Conservation (phyloP, 2,888 invertebrate genomes). For the Oscheius onirici region DNA sequence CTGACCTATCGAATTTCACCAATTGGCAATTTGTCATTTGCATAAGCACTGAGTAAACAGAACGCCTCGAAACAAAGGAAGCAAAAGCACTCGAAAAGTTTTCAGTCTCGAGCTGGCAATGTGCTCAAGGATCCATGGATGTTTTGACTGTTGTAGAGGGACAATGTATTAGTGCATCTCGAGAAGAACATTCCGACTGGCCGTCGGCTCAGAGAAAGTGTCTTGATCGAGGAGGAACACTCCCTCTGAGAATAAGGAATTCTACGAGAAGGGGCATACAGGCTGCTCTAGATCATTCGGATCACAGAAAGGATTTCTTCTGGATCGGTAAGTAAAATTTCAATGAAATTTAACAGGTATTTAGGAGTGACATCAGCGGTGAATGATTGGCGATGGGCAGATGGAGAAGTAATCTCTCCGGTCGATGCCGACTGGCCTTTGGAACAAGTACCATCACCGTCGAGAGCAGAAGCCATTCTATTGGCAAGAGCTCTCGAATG, state of each 20-base stretch:
- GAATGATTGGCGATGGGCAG: constrained; percentile 58
- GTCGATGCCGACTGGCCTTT: constrained; percentile 48
- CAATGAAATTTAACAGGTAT: no score
- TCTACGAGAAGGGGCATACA: constrained; percentile 42
- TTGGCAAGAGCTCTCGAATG: constrained; percentile 54
- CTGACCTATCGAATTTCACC: neutral
- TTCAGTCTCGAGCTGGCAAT: constrained; percentile 66
- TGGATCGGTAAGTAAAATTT: constrained; percentile 53
- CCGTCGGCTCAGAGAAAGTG: constrained; percentile 57
- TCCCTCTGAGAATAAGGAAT: constrained; percentile 47
- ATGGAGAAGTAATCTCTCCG: constrained; percentile 48
- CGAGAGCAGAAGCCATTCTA: constrained; percentile 48
- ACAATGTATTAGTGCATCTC: constrained; percentile 55
- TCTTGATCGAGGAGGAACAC: constrained; percentile 46
- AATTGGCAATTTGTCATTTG: constrained; percentile 11
- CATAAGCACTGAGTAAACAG: constrained; percentile 1
- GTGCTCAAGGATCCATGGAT: constrained; percentile 61
- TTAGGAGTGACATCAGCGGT: constrained; percentile 48
- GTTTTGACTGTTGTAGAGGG: constrained; percentile 58
- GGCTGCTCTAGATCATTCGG: constrained; percentile 44
- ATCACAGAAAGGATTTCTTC: constrained; percentile 54
- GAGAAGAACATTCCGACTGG: constrained; percentile 61
- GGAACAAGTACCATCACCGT: constrained; percentile 37
- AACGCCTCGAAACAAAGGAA: constrained; percentile 4
- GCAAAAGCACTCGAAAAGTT: constrained; percentile 12